phyloP scores from a whole-genome alignment of 2,113 vertebrate species.

The Solea solea region DNA sequence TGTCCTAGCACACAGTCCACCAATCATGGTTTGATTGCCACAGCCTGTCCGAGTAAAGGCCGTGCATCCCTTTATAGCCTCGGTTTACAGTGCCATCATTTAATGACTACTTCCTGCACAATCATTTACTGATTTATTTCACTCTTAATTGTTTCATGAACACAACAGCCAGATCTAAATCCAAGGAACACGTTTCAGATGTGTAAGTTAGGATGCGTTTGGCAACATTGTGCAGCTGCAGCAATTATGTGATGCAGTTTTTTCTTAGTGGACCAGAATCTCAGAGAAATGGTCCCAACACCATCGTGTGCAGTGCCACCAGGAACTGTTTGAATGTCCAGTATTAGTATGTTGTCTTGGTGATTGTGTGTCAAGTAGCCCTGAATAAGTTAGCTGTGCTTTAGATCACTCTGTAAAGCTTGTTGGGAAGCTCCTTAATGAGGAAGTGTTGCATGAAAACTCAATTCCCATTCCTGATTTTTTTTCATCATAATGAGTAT shows the following conservation, averaged over 20 bases:
- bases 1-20: not conserved
- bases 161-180: not conserved
- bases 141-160: not conserved
- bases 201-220: not conserved
- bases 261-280: not conserved
- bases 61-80: not conserved
- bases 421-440: not conserved
- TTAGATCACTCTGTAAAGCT: slow-evolving; percentile 11
- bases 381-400: not conserved
- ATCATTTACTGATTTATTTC: not conserved
- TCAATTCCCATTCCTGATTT: slow-evolving; percentile 7
- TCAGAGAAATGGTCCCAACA: not conserved
- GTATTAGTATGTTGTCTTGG: no score
- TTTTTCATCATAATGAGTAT: slow-evolving; percentile 13
- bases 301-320: no score
- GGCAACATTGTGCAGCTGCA: not conserved
- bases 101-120: not conserved
- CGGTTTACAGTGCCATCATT: not conserved
- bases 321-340: not conserved
- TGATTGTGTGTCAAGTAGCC: not conserved
- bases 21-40: not conserved
- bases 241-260: not conserved
- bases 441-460: slow-evolving; percentile 19
- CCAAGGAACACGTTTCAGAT: not conserved
- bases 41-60: not conserved